Evolutionary conservation across 2,888 invertebrate species (phyloP).

Genomic region (Diachrysia chrysitis): DNA sequence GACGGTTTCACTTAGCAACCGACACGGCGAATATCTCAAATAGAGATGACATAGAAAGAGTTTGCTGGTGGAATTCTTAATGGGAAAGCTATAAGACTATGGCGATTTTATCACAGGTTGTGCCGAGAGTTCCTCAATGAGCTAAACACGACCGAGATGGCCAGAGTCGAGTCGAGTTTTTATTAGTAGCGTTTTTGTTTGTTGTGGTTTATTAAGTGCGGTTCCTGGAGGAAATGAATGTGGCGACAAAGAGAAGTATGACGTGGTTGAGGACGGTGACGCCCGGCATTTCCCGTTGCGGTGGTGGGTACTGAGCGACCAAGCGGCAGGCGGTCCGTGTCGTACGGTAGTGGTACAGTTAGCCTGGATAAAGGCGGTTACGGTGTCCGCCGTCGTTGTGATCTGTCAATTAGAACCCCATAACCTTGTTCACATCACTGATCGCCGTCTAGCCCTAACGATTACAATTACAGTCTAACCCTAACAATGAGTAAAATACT

Average conservation of each 20-base stretch:
- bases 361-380: constrained; percentile 78
- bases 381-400: constrained; percentile 75
- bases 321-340: constrained; percentile 71
- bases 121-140: constrained; percentile 68
- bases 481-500: constrained; percentile 50
- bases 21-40: constrained; percentile 79
- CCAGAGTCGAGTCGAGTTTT: constrained; percentile 49
- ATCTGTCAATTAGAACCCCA: constrained; percentile 84
- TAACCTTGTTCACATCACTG: constrained; percentile 79
- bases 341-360: constrained; percentile 84
- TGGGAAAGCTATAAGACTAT: constrained; percentile 62
- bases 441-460: constrained; percentile 67
- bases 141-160: constrained; percentile 35
- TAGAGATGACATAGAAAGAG: constrained; percentile 80
- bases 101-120: constrained; percentile 50
- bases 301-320: constrained; percentile 65
- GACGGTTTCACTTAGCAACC: constrained; percentile 85
- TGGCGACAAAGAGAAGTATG: constrained; percentile 69
- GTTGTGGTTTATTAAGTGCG: constrained; percentile 72
- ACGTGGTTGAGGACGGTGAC: constrained; percentile 54
- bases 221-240: constrained; percentile 76
- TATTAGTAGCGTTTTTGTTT: constrained; percentile 64
- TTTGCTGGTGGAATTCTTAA: constrained; percentile 72
- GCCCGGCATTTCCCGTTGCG: constrained; percentile 80
- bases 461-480: constrained; percentile 64